phyloP scores from a whole-genome alignment of 2,113 vertebrate species.

The Hassar affinis region DNA sequence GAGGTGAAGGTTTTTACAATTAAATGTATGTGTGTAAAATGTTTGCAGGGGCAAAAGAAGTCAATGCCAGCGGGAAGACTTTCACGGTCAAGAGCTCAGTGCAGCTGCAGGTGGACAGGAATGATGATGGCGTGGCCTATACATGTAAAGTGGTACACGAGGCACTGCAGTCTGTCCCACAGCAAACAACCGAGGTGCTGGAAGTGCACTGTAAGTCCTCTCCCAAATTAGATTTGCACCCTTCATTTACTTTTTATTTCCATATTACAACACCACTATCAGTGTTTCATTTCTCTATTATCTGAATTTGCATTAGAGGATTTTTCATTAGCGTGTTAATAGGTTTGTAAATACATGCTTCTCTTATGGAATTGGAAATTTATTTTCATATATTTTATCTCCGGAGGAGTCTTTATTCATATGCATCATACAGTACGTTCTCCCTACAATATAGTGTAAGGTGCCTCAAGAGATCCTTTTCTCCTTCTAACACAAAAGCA shows the following conservation, averaged over 20 bases:
- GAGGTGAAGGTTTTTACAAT: neutral
- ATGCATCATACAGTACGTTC: neutral
- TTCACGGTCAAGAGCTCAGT: slow-evolving; percentile 93
- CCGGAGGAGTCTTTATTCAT: neutral
- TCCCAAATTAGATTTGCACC: neutral
- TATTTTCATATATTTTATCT: neutral
- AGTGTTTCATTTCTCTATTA: neutral
- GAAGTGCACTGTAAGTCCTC: slow-evolving; percentile 97
- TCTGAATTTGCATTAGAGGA: neutral
- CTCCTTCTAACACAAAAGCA: neutral
- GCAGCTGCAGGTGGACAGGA: slow-evolving; percentile 88
- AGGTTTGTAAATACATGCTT: neutral
- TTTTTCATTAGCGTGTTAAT: neutral
- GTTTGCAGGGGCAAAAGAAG: slow-evolving; percentile 85
- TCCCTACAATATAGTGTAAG: neutral
- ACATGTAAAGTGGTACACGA: slow-evolving; percentile 96
- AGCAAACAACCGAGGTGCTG: slow-evolving; percentile 91
- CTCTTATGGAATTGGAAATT: neutral
- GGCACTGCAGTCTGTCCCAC: slow-evolving; percentile 84
- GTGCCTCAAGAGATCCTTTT: neutral
- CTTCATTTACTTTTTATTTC: neutral
- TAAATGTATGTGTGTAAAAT: neutral
- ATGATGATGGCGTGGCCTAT: slow-evolving; percentile 88
- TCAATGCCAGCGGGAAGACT: slow-evolving; percentile 90
- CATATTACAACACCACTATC: neutral